phyloP scores from a whole-genome alignment of 35 echinoderm and acorn worm genomes.

The Apostichopus parvimensis region DNA sequence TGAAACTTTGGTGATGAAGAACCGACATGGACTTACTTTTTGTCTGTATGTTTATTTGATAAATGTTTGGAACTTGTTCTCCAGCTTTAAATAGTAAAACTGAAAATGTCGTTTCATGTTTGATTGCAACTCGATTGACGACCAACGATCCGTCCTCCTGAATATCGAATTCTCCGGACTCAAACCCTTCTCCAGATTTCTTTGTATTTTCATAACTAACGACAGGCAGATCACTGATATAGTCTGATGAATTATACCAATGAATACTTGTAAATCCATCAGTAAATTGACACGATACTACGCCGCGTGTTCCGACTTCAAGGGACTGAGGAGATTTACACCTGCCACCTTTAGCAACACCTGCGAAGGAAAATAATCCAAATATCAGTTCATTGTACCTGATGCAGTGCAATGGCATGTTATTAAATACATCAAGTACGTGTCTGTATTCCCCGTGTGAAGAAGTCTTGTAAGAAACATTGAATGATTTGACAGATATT shows the following conservation, averaged over 20 bases:
- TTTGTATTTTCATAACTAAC: neutral
- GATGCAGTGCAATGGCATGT: no score
- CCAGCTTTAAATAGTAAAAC: neutral
- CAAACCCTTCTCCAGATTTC: neutral
- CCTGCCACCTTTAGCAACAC: no score
- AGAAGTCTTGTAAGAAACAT: no score
- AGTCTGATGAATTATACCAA: slow-evolving; percentile 16
- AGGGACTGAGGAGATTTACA: neutral
- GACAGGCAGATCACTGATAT: neutral
- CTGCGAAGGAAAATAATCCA: neutral
- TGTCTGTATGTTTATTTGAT: neutral
- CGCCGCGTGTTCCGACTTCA: neutral
- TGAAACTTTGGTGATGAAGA: no score
- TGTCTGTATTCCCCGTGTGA: no score
- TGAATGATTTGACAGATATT: no score
- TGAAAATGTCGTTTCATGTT: neutral
- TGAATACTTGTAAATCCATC: neutral
- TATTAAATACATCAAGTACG: no score
- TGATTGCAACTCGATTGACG: neutral
- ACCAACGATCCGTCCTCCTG: neutral
- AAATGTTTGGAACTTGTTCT: neutral
- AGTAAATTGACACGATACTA: neutral
- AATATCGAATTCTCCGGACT: slow-evolving; percentile 8
- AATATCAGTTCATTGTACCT: neutral
- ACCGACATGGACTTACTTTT: neutral